phyloP scores from a whole-genome alignment of 2,888 invertebrate genomes.

The Drosophila planitibia region DNA sequence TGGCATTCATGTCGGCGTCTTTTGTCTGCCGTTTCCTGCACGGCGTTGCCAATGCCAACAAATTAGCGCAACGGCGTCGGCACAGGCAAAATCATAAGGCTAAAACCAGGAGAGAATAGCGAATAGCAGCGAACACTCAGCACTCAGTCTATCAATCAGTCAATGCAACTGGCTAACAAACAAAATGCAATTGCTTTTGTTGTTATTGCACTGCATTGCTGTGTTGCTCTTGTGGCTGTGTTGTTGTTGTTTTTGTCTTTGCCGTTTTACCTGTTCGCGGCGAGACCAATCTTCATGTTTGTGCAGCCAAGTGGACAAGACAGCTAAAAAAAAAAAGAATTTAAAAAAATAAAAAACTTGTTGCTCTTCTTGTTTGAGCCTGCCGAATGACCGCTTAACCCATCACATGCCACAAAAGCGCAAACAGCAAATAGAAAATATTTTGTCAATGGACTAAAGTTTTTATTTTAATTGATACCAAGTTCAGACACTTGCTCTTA shows the following conservation, averaged over 20 bases:
- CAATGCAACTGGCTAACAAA: slow-evolving; percentile 69
- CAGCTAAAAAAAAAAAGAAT: slow-evolving; percentile 2
- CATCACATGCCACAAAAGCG: slow-evolving; percentile 52
- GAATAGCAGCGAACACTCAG: slow-evolving; percentile 35
- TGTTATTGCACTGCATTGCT: slow-evolving; percentile 28
- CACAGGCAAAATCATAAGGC: slow-evolving; percentile 73
- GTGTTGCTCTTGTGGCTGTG: slow-evolving; percentile 5
- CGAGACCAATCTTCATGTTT: slow-evolving; percentile 62
- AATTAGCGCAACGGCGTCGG: slow-evolving; percentile 73
- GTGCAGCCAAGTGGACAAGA: slow-evolving; percentile 54
- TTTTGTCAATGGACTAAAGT: slow-evolving; percentile 36
- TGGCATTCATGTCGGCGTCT: slow-evolving; percentile 58
- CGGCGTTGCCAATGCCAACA: slow-evolving; percentile 71
- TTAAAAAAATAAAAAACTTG: slow-evolving; percentile 39
- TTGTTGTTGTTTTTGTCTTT: slow-evolving; percentile 20
- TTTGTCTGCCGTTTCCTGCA: slow-evolving; percentile 68
- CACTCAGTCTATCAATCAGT: slow-evolving; percentile 75
- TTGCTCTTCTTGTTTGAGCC: slow-evolving; percentile 62
- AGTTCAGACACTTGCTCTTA: neutral
- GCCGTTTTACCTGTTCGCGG: slow-evolving; percentile 39
- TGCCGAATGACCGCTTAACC: slow-evolving; percentile 64
- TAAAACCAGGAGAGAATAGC: slow-evolving; percentile 21
- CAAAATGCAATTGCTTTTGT: slow-evolving; percentile 63
- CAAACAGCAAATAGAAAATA: slow-evolving; percentile 22
- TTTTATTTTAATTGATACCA: slow-evolving; percentile 28